These are phyloP conservation scores for Drosophila pectinifera DNA, from an alignment of 1,140 invertebrate species.

Conservation along the genomic window DNA sequence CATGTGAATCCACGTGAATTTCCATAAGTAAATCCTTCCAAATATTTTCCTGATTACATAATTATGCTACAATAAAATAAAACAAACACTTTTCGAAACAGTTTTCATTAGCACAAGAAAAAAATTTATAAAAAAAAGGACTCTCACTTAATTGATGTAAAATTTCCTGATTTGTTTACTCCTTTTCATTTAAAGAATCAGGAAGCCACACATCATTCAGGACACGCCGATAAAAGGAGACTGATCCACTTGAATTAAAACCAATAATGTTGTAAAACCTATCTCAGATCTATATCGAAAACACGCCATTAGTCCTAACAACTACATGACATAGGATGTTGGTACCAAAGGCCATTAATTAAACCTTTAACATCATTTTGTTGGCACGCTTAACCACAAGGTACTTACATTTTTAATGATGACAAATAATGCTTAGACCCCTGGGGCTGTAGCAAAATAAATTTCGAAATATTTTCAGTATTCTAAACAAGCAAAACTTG, in stretches of 20 bases:
- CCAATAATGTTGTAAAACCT: neutral
- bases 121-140: neutral
- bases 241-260: neutral
- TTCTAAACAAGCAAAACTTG: too few species aligned
- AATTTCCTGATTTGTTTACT: neutral
- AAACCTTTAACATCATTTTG: neutral
- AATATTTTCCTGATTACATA: neutral
- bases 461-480: neutral
- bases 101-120: neutral
- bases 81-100: neutral
- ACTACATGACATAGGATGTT: neutral
- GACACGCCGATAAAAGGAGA: neutral
- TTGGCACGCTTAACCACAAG: neutral
- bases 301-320: neutral
- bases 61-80: neutral
- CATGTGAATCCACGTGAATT: neutral
- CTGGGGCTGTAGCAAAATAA: neutral
- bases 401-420: neutral
- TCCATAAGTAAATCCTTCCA: too few species aligned
- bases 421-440: neutral
- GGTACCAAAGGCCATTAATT: neutral
- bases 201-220: neutral
- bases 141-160: neutral
- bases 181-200: too few species aligned
- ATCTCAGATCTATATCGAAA: neutral